phyloP scores from a whole-genome alignment of 2,797 vertebrate genomes.

The Siniperca obscura region DNA sequence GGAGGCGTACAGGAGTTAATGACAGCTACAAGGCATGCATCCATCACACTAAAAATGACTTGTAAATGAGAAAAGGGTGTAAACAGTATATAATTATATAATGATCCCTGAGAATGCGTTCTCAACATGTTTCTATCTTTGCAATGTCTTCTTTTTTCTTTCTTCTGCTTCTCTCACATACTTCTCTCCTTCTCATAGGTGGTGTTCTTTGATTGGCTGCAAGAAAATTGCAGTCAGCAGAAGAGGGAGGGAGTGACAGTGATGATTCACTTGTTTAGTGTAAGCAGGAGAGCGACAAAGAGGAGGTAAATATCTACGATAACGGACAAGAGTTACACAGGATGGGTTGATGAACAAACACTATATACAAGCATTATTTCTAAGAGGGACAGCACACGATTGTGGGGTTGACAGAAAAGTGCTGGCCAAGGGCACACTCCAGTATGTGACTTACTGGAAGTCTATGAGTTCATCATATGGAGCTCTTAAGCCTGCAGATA shows the following conservation, averaged over 20 bases:
- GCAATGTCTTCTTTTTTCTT: background rate
- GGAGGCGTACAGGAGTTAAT: conserved; percentile 9
- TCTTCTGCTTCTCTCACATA: conserved; percentile 19
- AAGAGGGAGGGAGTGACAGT: conserved; percentile 53
- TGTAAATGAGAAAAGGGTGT: conserved; percentile 5
- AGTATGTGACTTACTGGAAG: conserved; percentile 13
- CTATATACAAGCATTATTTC: background rate
- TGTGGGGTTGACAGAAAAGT: background rate
- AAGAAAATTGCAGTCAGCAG: conserved; percentile 60
- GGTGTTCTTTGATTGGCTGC: conserved; percentile 51
- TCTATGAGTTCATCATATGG: conserved; percentile 6
- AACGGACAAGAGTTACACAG: conserved; percentile 26
- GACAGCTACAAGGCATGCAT: background rate
- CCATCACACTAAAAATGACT: background rate
- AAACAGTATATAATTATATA: conserved; percentile 3
- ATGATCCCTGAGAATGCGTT: conserved; percentile 7
- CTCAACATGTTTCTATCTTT: conserved; percentile 3
- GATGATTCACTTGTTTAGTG: conserved; percentile 73
- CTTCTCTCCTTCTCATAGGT: conserved; percentile 47
- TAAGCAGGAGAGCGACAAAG: conserved; percentile 50
- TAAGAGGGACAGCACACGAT: background rate
- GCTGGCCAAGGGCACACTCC: background rate
- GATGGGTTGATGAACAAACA: conserved; percentile 23
- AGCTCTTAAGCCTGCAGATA: background rate
- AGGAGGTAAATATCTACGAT: conserved; percentile 50